phyloP scores from a whole-genome alignment of 2,888 invertebrate species.

The Andrena dorsata region DNA sequence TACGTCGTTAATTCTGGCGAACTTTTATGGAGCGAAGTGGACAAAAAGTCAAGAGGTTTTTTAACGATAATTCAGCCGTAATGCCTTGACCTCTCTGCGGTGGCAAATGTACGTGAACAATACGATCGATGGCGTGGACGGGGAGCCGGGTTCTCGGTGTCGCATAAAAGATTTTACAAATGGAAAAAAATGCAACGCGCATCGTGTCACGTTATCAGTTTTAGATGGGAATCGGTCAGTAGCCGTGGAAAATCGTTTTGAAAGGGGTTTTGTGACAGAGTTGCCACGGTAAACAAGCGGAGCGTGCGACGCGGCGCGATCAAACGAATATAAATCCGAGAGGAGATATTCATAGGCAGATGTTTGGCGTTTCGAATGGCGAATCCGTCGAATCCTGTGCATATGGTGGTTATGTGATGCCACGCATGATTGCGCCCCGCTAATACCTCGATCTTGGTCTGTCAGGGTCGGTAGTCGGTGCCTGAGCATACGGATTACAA shows the following conservation, averaged over 20 bases:
- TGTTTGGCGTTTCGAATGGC: conserved; percentile 54
- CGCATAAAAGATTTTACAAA: too few species aligned
- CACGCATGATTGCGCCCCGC: conserved; percentile 59
- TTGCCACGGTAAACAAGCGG: neutral
- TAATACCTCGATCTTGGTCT: conserved; percentile 61
- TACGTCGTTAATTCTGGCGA: neutral
- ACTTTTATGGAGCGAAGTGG: neutral
- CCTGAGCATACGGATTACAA: conserved; percentile 70
- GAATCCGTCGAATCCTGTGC: conserved; percentile 45
- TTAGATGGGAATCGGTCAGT: neutral
- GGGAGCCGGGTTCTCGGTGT: too few species aligned
- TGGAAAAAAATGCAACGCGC: conserved; percentile 4
- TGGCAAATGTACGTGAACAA: too few species aligned
- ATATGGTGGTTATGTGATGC: conserved; percentile 54
- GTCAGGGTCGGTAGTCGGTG: conserved; percentile 56
- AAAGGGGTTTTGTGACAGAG: neutral
- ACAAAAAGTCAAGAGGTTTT: neutral
- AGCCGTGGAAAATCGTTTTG: conserved; percentile 12
- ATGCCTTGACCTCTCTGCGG: neutral
- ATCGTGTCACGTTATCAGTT: conserved; percentile 19
- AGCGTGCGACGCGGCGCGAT: neutral
- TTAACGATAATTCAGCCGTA: conserved; percentile 2
- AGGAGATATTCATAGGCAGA: conserved; percentile 23
- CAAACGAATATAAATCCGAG: conserved; percentile 27
- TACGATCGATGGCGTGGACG: too few species aligned